Base-by-base conservation (phyloP, 2,797 vertebrate species). In the Anguilla marmorata region DNA sequence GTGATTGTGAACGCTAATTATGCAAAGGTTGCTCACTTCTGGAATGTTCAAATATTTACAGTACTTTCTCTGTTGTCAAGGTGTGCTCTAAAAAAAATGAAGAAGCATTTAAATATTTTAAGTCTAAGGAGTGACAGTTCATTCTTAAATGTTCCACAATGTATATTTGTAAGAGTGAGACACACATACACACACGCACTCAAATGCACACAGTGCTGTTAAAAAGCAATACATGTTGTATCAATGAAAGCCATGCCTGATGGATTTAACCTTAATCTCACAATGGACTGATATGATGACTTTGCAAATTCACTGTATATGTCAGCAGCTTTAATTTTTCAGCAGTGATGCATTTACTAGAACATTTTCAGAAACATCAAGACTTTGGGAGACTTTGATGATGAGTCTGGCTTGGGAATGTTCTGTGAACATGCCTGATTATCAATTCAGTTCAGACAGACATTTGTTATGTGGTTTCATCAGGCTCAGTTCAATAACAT, bases 1-100 rank as follows among this genome's bases (percentile, higher is more conserved):
- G 45, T 19, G 14, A 45, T 79, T 16, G 11, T 79, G 14, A 33
- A 24, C 45, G 14, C 19, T 52, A 12, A n/a, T 69, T 69, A 48
- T 41, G 24, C 16, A 41, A 76, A 3, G 33, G 37, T 41, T 76
- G 14, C 33, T 76, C 41, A 33, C 37, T 69, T 74, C 12, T 84
- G 50, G 83, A 84, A 84, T 56, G 24, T 84, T 84, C 83, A 56
- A 6, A 16, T 16, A 14, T 84, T n/a, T 54, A 84, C n/a, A 14
- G 41, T 83, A 56, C 30, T 50, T 84, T 50, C 50, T 84, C n/a
- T 84, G 50, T 84, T 56, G 83, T 84, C 83, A 52, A 24, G 45
- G 83, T 84, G 48, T 84, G 8, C n/a, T 84, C 11, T 41, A 12
- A 12, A 11, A 72, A 27, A 27, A 11, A 30, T 9, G 0, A 72